Evolutionary conservation across 2,113 vertebrate species (phyloP).

Genomic region (Hyla sarda): DNA sequence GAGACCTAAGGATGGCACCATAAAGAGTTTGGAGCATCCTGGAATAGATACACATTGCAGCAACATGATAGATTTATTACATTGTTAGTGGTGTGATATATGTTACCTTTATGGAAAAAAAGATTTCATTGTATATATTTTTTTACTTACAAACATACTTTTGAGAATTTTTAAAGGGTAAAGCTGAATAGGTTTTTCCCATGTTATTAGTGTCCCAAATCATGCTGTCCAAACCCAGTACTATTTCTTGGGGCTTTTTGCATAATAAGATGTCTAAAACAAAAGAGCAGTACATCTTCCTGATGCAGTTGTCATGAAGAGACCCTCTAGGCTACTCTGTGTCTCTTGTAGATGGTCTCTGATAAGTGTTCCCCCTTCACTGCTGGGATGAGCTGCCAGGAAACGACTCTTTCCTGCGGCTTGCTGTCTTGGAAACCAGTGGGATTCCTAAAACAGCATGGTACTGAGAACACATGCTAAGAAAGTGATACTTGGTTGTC

Average conservation of each 20-base stretch:
- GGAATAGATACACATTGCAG: too few relatives aligned
- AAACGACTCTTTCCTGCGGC: background rate
- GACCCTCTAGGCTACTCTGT: background rate
- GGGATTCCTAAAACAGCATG: background rate
- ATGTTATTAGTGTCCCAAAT: background rate
- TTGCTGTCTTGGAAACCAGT: background rate
- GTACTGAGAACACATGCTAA: background rate
- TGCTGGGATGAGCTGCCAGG: background rate
- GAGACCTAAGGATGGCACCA: too few relatives aligned
- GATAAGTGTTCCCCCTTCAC: background rate
- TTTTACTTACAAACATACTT: too few relatives aligned
- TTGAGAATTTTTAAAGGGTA: background rate
- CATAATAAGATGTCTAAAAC: background rate
- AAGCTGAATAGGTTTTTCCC: background rate
- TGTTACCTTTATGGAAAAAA: too few relatives aligned
- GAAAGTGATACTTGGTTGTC: background rate
- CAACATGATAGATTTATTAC: too few relatives aligned
- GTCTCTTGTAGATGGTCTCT: background rate
- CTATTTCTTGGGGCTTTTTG: background rate
- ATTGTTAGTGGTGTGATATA: too few relatives aligned
- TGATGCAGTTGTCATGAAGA: background rate
- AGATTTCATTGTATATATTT: too few relatives aligned
- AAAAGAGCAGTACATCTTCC: background rate
- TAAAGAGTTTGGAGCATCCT: too few relatives aligned
- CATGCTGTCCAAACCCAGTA: background rate